phyloP scores from a whole-genome alignment of 2,888 invertebrate genomes.

The Meandrusa payeni region DNA sequence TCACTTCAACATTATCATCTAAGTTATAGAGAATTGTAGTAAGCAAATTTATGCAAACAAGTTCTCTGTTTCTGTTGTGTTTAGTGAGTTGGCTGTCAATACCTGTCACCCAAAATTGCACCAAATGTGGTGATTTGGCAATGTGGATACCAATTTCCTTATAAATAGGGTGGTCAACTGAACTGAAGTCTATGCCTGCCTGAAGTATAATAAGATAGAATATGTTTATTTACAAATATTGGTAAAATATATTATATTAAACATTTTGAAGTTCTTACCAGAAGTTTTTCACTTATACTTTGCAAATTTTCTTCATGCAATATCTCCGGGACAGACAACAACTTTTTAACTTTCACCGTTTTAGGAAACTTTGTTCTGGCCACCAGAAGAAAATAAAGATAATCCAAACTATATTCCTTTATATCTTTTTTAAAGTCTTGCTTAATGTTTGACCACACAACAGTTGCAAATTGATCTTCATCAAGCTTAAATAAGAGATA shows the following conservation, averaged over 20 bases:
- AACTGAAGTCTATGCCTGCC: constrained; percentile 80
- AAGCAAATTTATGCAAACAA: constrained; percentile 81
- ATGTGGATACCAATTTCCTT: constrained; percentile 80
- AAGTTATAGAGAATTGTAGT: constrained; percentile 76
- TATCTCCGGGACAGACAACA: constrained; percentile 78
- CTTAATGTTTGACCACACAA: constrained; percentile 82
- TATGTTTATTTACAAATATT: too few species aligned
- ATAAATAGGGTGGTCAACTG: constrained; percentile 83
- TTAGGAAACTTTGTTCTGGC: constrained; percentile 62
- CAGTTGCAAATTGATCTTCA: constrained; percentile 74
- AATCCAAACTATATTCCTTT: constrained; percentile 83
- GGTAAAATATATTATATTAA: constrained; percentile 8
- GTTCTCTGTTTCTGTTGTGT: constrained; percentile 80
- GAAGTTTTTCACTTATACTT: constrained; percentile 80
- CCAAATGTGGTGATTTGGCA: constrained; percentile 71
- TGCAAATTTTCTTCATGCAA: constrained; percentile 80
- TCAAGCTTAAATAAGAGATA: constrained; percentile 74
- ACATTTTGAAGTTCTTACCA: constrained; percentile 66
- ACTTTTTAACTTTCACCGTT: constrained; percentile 77
- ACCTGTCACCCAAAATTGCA: constrained; percentile 79
- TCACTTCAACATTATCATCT: constrained; percentile 58
- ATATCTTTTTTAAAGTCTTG: constrained; percentile 82
- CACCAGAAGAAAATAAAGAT: constrained; percentile 81
- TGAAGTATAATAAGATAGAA: constrained; percentile 47
- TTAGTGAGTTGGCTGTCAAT: constrained; percentile 65